phyloP scores from a whole-genome alignment of 2,113 vertebrate genomes.

The Cebus imitator region DNA sequence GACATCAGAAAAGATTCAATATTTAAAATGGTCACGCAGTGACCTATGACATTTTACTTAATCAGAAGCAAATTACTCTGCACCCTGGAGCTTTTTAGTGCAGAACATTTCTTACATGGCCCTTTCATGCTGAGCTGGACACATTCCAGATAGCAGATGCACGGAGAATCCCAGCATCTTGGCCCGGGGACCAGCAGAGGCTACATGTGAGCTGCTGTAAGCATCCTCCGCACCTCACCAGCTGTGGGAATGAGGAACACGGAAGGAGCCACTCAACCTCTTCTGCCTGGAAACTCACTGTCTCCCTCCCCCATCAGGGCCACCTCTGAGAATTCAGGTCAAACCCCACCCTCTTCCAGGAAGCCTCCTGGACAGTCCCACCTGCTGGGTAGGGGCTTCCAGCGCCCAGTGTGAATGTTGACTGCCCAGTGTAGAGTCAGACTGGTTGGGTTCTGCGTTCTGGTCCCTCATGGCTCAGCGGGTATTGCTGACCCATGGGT shows the following conservation, averaged over 20 bases:
- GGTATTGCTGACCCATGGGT: too few relatives aligned
- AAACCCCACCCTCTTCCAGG: background rate
- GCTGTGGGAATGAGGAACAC: rapidly evolving
- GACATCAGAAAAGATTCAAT: background rate
- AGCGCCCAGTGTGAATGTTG: background rate
- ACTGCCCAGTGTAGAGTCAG: background rate
- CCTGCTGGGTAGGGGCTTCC: background rate
- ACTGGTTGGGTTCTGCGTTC: background rate
- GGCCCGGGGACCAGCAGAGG: background rate
- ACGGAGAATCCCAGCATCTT: background rate
- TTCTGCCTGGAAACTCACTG: background rate
- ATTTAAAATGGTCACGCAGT: background rate
- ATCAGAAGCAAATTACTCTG: background rate
- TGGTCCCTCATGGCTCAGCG: background rate
- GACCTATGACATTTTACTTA: background rate
- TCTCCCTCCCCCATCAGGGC: background rate
- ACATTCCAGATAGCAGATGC: background rate
- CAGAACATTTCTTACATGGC: background rate
- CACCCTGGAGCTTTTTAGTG: background rate
- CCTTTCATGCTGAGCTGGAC: background rate
- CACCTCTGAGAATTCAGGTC: background rate
- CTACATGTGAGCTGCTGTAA: rapidly evolving
- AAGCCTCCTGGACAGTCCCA: background rate
- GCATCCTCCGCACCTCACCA: rapidly evolving
- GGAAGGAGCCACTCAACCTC: background rate